Conservation (phyloP, 2,888 invertebrate genomes). For the Troglohyphantes excavatus region DNA sequence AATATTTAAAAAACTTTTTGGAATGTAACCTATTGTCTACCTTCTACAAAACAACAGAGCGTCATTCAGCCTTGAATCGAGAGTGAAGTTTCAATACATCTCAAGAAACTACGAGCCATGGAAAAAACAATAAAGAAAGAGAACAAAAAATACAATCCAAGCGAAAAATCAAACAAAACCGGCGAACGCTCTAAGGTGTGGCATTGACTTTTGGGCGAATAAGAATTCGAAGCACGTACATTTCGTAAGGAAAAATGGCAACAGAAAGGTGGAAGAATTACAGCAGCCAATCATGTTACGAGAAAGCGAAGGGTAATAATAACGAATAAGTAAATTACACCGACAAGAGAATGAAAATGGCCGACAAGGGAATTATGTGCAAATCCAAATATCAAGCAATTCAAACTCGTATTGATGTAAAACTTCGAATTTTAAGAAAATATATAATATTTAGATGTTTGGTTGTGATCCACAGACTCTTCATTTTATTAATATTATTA, state of each 20-base stretch:
- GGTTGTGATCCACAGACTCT: too few species aligned
- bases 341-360: neutral
- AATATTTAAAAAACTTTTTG: too few species aligned
- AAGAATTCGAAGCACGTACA: slow-evolving; percentile 17
- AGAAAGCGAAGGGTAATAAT: slow-evolving; percentile 17
- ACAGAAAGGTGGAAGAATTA: slow-evolving; percentile 11
- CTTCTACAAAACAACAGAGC: neutral
- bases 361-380: neutral
- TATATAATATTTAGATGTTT: too few species aligned
- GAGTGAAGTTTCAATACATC: slow-evolving; percentile 10
- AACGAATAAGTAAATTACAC: slow-evolving; percentile 20
- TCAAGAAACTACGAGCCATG: slow-evolving; percentile 25
- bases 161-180: slow-evolving; percentile 37
- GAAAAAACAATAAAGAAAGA: slow-evolving; percentile 7
- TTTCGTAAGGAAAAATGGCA: slow-evolving; percentile 30
- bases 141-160: slow-evolving; percentile 5
- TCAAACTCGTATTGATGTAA: too few species aligned
- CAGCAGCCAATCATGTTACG: slow-evolving; percentile 33
- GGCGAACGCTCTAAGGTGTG: slow-evolving; percentile 50
- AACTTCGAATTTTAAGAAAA: too few species aligned
- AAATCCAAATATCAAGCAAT: too few species aligned
- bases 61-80: slow-evolving; percentile 14
- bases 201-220: slow-evolving; percentile 51
- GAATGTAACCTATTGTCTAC: neutral
- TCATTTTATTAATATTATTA: too few species aligned